phyloP scores from a whole-genome alignment of 2,888 invertebrate species.

The Eupeodes latifasciatus region DNA sequence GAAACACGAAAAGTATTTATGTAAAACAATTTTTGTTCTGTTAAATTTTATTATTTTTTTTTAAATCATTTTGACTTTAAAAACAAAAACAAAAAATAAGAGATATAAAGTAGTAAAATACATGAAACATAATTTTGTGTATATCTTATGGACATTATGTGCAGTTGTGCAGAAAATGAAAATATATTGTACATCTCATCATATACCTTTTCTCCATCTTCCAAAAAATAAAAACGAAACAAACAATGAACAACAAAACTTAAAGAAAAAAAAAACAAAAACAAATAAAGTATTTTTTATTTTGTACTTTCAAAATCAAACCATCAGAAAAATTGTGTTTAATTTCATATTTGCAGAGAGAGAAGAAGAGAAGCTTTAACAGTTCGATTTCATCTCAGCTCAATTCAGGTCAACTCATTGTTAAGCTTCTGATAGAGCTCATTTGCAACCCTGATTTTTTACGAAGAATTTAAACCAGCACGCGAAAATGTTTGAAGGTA shows the following conservation, averaged over 20 bases:
- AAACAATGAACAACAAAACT: conserved; percentile 14
- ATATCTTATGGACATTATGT: not conserved
- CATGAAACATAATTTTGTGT: not conserved
- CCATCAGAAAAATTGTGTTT: conserved; percentile 69
- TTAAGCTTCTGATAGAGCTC: too few relatives aligned
- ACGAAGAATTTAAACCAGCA: too few relatives aligned
- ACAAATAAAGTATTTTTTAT: conserved; percentile 76
- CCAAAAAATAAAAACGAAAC: conserved; percentile 36
- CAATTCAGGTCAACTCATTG: too few relatives aligned
- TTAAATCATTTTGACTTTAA: not conserved
- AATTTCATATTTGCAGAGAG: conserved; percentile 12
- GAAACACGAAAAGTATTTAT: conserved; percentile 22
- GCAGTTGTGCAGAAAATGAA: conserved; percentile 19
- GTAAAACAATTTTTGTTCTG: conserved; percentile 3
- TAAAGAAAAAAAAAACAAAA: conserved; percentile 27
- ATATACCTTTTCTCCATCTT: conserved; percentile 28
- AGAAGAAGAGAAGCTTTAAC: too few relatives aligned
- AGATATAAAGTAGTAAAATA: conserved; percentile 7
- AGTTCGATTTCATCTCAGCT: too few relatives aligned
- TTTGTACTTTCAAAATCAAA: conserved; percentile 78
- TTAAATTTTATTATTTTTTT: not conserved
- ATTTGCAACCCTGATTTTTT: too few relatives aligned
- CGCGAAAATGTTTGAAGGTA: too few relatives aligned
- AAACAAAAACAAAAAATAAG: conserved; percentile 11
- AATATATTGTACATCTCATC: conserved; percentile 25